Conservation (phyloP, 30 jellyfish, hydroid and myxozoan species). For the Cassiopea andromeda region DNA sequence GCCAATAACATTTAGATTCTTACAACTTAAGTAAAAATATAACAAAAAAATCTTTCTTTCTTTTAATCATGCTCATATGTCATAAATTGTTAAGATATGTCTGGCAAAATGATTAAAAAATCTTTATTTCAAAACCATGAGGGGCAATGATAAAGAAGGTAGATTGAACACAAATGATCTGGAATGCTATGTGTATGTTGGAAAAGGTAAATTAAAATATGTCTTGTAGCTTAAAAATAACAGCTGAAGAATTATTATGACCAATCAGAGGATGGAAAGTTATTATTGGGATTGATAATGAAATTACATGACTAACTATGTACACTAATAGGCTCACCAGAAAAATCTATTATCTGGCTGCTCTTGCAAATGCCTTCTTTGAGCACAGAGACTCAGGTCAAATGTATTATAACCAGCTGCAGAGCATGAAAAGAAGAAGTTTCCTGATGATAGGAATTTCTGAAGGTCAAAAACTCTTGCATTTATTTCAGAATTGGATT, state of each 20-base stretch:
- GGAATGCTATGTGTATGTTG: too few relatives aligned
- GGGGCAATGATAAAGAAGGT: background rate
- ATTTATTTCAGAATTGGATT: slow-evolving; percentile 74
- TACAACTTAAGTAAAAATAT: too few relatives aligned
- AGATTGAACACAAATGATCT: too few relatives aligned
- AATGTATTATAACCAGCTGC: slow-evolving; percentile 54
- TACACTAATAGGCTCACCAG: slow-evolving; percentile 61
- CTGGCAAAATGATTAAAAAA: too few relatives aligned
- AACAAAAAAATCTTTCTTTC: too few relatives aligned
- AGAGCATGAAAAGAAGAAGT: slow-evolving; percentile 81
- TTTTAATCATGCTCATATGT: too few relatives aligned
- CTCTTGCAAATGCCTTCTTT: slow-evolving; percentile 76
- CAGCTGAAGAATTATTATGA: background rate
- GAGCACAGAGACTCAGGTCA: slow-evolving; percentile 82
- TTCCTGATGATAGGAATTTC: slow-evolving; percentile 79
- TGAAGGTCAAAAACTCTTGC: slow-evolving; percentile 81
- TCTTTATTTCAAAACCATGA: background rate
- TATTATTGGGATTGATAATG: background rate
- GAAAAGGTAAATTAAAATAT: background rate
- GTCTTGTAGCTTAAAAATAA: background rate
- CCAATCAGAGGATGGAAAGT: background rate
- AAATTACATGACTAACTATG: background rate
- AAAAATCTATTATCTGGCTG: slow-evolving; percentile 82
- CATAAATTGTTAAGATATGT: too few relatives aligned
- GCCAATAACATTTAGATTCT: too few relatives aligned